A percentile compares a stretch with the other conserved stretches of the same genome.
phyloP scores from a whole-genome alignment of 1,140 invertebrate genomes.

The Condylostylus longicornis region DNA sequence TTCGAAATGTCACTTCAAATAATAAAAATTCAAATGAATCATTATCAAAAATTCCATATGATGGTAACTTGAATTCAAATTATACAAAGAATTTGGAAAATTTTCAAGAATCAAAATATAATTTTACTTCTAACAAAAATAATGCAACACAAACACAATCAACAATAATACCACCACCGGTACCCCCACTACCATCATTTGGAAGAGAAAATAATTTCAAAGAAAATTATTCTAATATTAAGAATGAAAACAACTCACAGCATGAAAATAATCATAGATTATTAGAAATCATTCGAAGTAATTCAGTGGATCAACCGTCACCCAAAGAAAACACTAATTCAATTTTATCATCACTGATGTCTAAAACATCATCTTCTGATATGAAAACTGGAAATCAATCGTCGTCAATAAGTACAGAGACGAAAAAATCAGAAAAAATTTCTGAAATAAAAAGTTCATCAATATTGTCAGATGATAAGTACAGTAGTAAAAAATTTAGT shows the following conservation, averaged over 20 bases:
- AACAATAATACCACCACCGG: constrained; percentile 3
- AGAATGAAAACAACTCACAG: constrained; percentile 8
- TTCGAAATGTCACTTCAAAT: no score
- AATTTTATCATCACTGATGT: no score
- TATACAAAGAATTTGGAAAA: no score
- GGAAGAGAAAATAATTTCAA: constrained; percentile 1
- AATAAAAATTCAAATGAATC: no score
- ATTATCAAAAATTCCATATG: no score
- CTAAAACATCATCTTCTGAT: constrained; percentile 24
- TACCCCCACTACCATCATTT: constrained; percentile 3
- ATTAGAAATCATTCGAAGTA: constrained; percentile 39
- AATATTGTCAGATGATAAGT: constrained; percentile 1
- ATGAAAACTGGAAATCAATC: constrained; percentile 23
- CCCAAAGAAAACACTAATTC: no score
- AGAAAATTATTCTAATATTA: neutral
- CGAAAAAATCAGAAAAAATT: no score
- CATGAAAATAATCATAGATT: constrained; percentile 32
- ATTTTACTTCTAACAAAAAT: no score
- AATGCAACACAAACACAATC: neutral
- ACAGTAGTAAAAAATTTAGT: constrained; percentile 5
- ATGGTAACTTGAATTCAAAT: no score
- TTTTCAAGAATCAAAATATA: neutral
- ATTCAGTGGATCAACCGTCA: constrained; percentile 3
- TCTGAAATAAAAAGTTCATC: no score
- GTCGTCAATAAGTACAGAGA: constrained; percentile 9